phyloP scores from a whole-genome alignment of 35 echinoderm and acorn worm species.

The Stichopus chloronotus region DNA sequence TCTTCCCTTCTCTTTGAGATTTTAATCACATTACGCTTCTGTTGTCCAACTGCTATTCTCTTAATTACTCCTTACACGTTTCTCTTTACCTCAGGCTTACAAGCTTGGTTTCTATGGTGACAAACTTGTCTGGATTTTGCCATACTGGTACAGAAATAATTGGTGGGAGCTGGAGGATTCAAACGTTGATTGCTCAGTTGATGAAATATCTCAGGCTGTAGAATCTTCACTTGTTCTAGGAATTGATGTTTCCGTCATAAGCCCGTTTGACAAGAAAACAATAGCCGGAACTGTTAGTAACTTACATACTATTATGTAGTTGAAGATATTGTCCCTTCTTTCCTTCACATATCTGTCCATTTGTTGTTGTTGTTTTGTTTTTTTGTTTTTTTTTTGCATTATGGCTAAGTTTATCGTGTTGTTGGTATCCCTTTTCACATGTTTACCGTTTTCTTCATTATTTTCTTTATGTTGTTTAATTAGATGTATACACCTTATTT shows the following conservation, averaged over 20 bases:
- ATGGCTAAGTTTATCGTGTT: background rate
- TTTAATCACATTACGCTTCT: too few species aligned
- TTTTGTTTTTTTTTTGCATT: too few species aligned
- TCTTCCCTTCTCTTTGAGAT: too few species aligned
- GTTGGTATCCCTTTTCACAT: background rate
- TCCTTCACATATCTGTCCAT: background rate
- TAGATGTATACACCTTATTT: too few species aligned
- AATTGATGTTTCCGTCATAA: background rate
- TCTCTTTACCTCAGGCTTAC: background rate
- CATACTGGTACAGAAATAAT: background rate
- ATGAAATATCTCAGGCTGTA: conserved; percentile 8
- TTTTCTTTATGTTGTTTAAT: too few species aligned
- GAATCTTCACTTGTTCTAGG: conserved; percentile 36
- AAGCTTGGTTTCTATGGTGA: conserved; percentile 2
- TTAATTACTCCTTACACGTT: too few species aligned
- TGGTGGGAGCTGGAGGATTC: conserved; percentile 20
- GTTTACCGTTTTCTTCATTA: too few species aligned
- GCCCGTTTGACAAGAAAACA: conserved; percentile 22
- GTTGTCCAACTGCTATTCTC: too few species aligned
- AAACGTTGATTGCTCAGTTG: background rate
- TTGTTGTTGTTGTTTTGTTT: background rate
- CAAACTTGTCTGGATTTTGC: conserved; percentile 17
- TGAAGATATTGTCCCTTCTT: too few species aligned
- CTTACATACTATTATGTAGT: too few species aligned
- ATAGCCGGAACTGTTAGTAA: conserved; percentile 29